Evolutionary conservation across 2,113 vertebrate genomes (phyloP).

Genomic region (Callaeas wilsoni): DNA sequence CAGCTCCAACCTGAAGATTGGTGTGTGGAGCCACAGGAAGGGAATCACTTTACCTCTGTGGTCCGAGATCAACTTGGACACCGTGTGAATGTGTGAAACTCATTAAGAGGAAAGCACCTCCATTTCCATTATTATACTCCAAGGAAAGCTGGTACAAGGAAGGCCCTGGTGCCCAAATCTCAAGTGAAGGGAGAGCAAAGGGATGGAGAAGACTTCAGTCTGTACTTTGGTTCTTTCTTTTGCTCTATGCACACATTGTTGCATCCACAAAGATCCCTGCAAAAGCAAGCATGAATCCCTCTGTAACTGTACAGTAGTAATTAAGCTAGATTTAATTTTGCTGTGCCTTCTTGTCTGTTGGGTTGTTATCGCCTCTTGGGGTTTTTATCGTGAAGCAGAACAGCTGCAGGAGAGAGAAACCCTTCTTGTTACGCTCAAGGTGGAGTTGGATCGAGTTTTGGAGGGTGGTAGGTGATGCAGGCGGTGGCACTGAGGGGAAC

Average conservation of each 20-base stretch:
- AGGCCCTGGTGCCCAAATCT: not conserved
- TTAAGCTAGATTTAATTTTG: not conserved
- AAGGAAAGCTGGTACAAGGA: not conserved
- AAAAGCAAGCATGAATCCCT: not conserved
- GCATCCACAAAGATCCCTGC: not conserved
- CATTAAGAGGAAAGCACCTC: not conserved
- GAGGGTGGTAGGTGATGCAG: accelerated
- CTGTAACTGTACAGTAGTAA: too few species aligned
- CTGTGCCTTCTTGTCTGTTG: accelerated
- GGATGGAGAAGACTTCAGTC: not conserved
- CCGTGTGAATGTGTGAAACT: not conserved
- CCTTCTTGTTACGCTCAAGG: not conserved
- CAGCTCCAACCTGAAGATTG: not conserved
- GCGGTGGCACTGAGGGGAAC: not conserved
- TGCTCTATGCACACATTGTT: accelerated
- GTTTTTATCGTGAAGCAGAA: not conserved
- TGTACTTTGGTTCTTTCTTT: not conserved
- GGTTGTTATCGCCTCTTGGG: not conserved
- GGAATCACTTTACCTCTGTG: not conserved
- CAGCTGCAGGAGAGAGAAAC: not conserved
- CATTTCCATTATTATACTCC: not conserved
- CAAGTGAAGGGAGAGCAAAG: not conserved
- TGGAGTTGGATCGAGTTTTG: not conserved
- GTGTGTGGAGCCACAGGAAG: not conserved
- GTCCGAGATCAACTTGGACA: not conserved